These are phyloP conservation scores for Heliothis peltigera DNA, from an alignment of 2,888 invertebrate genomes.

Conservation along the genomic window DNA sequence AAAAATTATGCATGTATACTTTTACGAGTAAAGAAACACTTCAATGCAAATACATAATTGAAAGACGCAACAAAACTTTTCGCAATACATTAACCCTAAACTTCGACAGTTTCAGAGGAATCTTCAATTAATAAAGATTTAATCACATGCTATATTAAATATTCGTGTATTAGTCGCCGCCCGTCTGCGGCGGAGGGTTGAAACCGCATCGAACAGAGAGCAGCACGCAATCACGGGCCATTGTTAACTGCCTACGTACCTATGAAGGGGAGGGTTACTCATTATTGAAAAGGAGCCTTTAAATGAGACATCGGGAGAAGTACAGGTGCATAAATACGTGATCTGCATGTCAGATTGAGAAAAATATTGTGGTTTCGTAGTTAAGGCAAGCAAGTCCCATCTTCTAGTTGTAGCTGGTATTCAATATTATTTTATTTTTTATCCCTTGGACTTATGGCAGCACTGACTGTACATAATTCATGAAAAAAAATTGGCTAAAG, in stretches of 20 bases:
- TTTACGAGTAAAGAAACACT: background rate
- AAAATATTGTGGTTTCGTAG: background rate
- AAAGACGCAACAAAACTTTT: background rate
- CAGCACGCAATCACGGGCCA: slow-evolving; percentile 79
- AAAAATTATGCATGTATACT: background rate
- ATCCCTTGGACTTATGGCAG: too few species aligned
- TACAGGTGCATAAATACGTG: slow-evolving; percentile 22
- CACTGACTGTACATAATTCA: too few species aligned
- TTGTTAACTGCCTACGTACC: slow-evolving; percentile 67
- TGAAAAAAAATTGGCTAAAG: too few species aligned
- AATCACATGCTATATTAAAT: slow-evolving; percentile 71
- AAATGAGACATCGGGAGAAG: slow-evolving; percentile 26
- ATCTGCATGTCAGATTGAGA: background rate
- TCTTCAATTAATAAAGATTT: slow-evolving; percentile 71
- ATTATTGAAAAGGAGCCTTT: slow-evolving; percentile 47
- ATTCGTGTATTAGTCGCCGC: slow-evolving; percentile 67
- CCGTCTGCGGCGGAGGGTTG: slow-evolving; percentile 67
- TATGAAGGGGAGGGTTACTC: slow-evolving; percentile 31
- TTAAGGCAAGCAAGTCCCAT: background rate
- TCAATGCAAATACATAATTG: background rate
- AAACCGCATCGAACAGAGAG: slow-evolving; percentile 73
- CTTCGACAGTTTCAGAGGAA: slow-evolving; percentile 34
- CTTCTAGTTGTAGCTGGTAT: too few species aligned
- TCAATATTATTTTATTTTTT: too few species aligned
- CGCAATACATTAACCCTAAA: slow-evolving; percentile 4